Conservation (phyloP, 2,113 vertebrate species). For the Ancistrus triradiatus region DNA sequence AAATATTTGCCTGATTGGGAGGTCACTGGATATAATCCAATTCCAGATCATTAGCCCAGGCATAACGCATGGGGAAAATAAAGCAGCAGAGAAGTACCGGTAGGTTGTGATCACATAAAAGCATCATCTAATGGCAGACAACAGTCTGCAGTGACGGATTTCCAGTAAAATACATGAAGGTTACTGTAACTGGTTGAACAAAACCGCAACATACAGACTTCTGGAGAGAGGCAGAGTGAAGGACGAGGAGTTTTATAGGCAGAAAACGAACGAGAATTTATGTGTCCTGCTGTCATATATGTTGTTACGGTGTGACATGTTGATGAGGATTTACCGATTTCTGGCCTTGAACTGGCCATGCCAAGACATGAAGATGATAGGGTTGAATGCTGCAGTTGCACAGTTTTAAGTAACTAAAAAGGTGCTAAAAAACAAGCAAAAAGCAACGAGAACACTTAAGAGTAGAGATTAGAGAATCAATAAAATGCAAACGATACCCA, state of each 20-base stretch:
- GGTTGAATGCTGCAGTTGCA: too few relatives aligned
- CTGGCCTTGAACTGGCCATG: slow-evolving; percentile 11
- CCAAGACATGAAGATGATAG: too few relatives aligned
- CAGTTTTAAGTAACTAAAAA: too few relatives aligned
- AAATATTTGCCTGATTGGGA: slow-evolving; percentile 18
- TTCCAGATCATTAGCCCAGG: slow-evolving; percentile 9
- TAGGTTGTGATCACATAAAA: slow-evolving; percentile 6
- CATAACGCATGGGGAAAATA: slow-evolving; percentile 3
- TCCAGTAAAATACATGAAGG: slow-evolving; percentile 26
- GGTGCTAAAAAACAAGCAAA: too few relatives aligned
- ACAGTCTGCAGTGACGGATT: neutral
- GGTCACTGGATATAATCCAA: slow-evolving; percentile 11
- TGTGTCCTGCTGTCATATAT: slow-evolving; percentile 12
- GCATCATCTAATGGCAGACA: slow-evolving; percentile 14
- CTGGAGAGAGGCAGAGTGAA: slow-evolving; percentile 25
- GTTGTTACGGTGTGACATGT: slow-evolving; percentile 15
- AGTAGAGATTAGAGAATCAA: too few relatives aligned
- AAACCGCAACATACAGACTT: slow-evolving; percentile 9
- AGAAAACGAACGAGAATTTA: slow-evolving; percentile 38
- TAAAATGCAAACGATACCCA: too few relatives aligned
- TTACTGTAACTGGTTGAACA: slow-evolving; percentile 13
- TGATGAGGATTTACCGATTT: slow-evolving; percentile 31
- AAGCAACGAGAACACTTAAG: too few relatives aligned
- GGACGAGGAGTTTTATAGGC: slow-evolving; percentile 17
- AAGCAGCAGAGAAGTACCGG: slow-evolving; percentile 5